phyloP scores from a whole-genome alignment of 64 coral and sea anemone species.

The Stylophora pistillata region DNA sequence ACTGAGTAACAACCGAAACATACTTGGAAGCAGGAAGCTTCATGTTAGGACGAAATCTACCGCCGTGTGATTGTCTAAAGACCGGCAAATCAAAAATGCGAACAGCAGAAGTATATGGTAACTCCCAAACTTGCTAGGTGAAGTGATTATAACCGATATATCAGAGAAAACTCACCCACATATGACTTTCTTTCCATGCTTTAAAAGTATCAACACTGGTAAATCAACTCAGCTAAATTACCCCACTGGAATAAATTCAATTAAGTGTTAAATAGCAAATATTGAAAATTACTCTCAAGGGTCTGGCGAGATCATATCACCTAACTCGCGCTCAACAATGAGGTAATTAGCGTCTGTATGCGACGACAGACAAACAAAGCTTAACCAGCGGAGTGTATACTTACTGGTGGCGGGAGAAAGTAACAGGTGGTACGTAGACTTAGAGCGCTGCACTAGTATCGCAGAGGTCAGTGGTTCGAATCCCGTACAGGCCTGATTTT shows the following conservation, averaged over 20 bases:
- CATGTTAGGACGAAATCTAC: neutral
- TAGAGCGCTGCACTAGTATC: too few relatives aligned
- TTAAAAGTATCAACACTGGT: neutral
- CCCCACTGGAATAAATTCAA: neutral
- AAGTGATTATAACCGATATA: neutral
- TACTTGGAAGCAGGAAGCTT: neutral
- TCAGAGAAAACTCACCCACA: neutral
- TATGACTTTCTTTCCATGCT: neutral
- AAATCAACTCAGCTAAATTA: neutral
- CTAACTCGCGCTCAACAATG: conserved; percentile 25
- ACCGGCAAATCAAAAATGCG: neutral
- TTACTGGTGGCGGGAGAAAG: conserved; percentile 15
- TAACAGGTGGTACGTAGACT: neutral
- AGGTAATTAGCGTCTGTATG: conserved; percentile 2
- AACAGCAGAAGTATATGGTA: conserved; percentile 2
- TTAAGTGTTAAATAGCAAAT: conserved; percentile 2
- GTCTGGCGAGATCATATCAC: neutral
- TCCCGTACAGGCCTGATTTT: too few relatives aligned
- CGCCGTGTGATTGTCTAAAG: neutral
- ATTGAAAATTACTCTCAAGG: neutral
- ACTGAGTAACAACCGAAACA: too few relatives aligned
- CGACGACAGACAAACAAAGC: conserved; percentile 5
- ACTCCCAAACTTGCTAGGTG: neutral
- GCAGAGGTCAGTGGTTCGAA: too few relatives aligned
- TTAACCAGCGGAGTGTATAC: neutral